These are phyloP conservation scores for Dryoscopus gambensis DNA, from an alignment of 2,113 vertebrate genomes.

Conservation along the genomic window DNA sequence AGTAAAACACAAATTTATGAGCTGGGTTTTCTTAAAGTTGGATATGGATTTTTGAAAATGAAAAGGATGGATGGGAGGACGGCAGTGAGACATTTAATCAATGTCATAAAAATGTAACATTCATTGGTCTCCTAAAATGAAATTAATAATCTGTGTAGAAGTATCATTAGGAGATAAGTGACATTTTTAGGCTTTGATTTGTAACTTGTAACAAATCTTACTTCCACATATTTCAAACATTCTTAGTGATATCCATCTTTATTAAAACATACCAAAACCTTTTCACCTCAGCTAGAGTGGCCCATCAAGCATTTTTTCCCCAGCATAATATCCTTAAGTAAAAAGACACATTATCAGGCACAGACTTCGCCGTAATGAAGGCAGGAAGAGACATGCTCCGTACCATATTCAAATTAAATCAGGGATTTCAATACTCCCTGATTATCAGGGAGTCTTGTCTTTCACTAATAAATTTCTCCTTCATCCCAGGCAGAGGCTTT, in stretches of 20 bases:
- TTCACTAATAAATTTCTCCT: slow-evolving; percentile 76
- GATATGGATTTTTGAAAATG: slow-evolving; percentile 76
- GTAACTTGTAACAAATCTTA: slow-evolving; percentile 78
- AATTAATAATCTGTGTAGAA: slow-evolving; percentile 86
- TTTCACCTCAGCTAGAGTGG: slow-evolving; percentile 67
- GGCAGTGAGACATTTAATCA: slow-evolving; percentile 79
- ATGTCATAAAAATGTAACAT: slow-evolving; percentile 85
- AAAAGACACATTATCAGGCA: slow-evolving; percentile 69
- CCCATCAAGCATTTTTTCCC: slow-evolving; percentile 59
- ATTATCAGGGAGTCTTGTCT: slow-evolving; percentile 77
- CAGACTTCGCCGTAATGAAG: slow-evolving; percentile 71
- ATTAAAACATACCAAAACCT: slow-evolving; percentile 77
- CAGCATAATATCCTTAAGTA: slow-evolving; percentile 68
- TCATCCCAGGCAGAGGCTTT: slow-evolving; percentile 59
- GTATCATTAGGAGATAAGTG: slow-evolving; percentile 83
- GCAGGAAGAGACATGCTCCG: slow-evolving; percentile 66
- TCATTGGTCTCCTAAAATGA: slow-evolving; percentile 83
- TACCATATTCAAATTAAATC: slow-evolving; percentile 79
- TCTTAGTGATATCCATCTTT: slow-evolving; percentile 75
- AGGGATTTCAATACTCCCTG: slow-evolving; percentile 76
- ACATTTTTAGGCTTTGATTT: slow-evolving; percentile 82
- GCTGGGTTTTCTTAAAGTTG: slow-evolving; percentile 71
- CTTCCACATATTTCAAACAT: slow-evolving; percentile 75
- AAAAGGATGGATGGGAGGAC: slow-evolving; percentile 74
- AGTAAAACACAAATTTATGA: slow-evolving; percentile 74